Percentiles rank a stretch among this genome's conserved stretches.
Conservation (phyloP, 1,140 invertebrate species). For the Limonius californicus region DNA sequence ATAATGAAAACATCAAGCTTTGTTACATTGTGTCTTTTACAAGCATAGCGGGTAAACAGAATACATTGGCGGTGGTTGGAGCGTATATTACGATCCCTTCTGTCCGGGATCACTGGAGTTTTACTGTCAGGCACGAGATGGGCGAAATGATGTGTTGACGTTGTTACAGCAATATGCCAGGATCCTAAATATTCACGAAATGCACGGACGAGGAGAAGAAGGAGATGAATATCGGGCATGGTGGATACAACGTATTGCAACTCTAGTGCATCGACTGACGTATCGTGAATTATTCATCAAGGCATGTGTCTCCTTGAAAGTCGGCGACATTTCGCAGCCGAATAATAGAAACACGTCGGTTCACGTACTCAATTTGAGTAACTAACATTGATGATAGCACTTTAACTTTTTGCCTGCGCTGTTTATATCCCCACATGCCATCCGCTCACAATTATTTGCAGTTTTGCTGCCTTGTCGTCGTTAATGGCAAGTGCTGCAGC, state of each 20-base stretch:
- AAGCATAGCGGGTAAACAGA: background rate
- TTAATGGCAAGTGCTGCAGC: slow-evolving; percentile 3
- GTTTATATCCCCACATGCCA: background rate
- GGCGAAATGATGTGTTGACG: slow-evolving; percentile 10
- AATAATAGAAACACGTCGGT: too few relatives aligned
- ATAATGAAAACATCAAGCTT: slow-evolving; percentile 6
- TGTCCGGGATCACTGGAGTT: slow-evolving; percentile 2
- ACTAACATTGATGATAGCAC: too few relatives aligned
- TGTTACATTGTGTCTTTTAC: slow-evolving; percentile 13
- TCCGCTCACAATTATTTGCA: background rate
- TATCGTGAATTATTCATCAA: too few relatives aligned
- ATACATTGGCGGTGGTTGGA: slow-evolving; percentile 7
- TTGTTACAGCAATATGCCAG: background rate
- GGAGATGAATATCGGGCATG: too few relatives aligned
- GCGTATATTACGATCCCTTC: slow-evolving; percentile 10
- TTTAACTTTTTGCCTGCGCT: too few relatives aligned
- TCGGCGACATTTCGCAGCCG: too few relatives aligned
- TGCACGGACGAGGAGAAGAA: too few relatives aligned
- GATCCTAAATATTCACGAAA: too few relatives aligned
- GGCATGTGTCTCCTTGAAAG: too few relatives aligned
- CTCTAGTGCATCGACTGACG: too few relatives aligned
- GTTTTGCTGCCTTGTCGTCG: background rate
- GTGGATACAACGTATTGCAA: too few relatives aligned
- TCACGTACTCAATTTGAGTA: too few relatives aligned
- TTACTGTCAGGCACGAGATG: slow-evolving; percentile 5